Evolutionary conservation across 92 coral and sea anemone species (phyloP).

Genomic region (Zoanthus sansibaricus): DNA sequence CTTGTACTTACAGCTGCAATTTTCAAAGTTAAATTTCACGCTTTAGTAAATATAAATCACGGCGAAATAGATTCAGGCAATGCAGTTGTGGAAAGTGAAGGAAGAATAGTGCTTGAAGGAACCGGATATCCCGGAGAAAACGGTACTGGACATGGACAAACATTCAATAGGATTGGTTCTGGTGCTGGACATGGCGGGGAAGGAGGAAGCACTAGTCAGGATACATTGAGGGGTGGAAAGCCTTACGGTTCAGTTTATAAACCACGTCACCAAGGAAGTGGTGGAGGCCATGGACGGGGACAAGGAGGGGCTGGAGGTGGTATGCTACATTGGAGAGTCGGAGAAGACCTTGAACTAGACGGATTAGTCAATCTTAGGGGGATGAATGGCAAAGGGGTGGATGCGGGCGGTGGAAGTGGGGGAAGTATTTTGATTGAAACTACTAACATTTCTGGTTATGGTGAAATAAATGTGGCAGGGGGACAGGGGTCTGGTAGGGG

Average conservation of each 20-base stretch:
- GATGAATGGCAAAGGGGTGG: conserved; percentile 59
- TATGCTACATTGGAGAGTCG: conserved; percentile 68
- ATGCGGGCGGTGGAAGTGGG: conserved; percentile 80
- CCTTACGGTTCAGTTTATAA: conserved; percentile 70
- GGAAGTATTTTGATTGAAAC: conserved; percentile 69
- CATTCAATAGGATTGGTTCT: conserved; percentile 55
- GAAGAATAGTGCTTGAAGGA: conserved; percentile 68
- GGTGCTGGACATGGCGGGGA: conserved; percentile 83
- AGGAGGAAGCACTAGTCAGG: conserved; percentile 52
- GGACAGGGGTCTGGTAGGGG: conserved; percentile 65
- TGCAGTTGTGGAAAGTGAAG: conserved; percentile 71
- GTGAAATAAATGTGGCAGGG: conserved; percentile 66
- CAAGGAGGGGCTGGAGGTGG: conserved; percentile 77
- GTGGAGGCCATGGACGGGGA: conserved; percentile 76
- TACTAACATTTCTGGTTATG: conserved; percentile 77
- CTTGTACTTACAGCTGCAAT: conserved; percentile 65
- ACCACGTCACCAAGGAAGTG: conserved; percentile 69
- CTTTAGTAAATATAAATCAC: conserved; percentile 64
- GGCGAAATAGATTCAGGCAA: conserved; percentile 76
- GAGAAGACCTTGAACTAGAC: conserved; percentile 68
- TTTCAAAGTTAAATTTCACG: conserved; percentile 65
- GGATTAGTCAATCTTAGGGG: conserved; percentile 70
- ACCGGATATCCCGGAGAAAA: conserved; percentile 62
- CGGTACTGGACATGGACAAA: conserved; percentile 69
- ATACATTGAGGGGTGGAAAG: conserved; percentile 40